Evolutionary conservation across 2,113 vertebrate species (phyloP).

Genomic region (Siphamia tubifer): DNA sequence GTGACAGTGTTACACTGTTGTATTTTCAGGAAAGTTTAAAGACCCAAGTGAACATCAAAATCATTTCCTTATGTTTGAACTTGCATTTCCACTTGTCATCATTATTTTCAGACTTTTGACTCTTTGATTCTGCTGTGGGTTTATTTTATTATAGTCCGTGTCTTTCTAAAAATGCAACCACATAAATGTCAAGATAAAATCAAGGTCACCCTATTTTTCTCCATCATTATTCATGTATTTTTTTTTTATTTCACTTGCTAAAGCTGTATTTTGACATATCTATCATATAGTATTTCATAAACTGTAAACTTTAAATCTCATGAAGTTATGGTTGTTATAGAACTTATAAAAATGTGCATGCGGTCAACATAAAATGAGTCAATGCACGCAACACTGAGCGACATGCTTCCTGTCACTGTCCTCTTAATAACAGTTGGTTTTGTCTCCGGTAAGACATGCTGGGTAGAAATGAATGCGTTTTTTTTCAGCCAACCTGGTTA

Average conservation of each 20-base stretch:
- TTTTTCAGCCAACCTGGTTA: too few species aligned
- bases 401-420: constrained; percentile 10
- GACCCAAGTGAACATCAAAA: background rate
- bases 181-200: too few species aligned
- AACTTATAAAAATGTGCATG: constrained; percentile 10
- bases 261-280: constrained; percentile 10
- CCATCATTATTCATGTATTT: background rate
- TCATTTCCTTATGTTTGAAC: background rate
- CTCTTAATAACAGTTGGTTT: background rate
- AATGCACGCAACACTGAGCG: constrained; percentile 19
- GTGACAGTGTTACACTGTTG: constrained; percentile 17
- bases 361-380: constrained; percentile 8
- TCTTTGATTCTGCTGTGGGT: too few species aligned
- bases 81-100: background rate
- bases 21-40: constrained; percentile 1
- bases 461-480: too few species aligned
- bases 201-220: background rate
- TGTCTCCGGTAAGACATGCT: background rate
- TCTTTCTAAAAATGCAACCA: too few species aligned
- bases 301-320: constrained; percentile 2
- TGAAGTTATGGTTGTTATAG: constrained; percentile 1
- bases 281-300: background rate
- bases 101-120: too few species aligned
- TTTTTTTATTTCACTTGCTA: background rate
- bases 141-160: too few species aligned